phyloP scores from a whole-genome alignment of 2,113 vertebrate genomes.

The Lophotis ruficrista region DNA sequence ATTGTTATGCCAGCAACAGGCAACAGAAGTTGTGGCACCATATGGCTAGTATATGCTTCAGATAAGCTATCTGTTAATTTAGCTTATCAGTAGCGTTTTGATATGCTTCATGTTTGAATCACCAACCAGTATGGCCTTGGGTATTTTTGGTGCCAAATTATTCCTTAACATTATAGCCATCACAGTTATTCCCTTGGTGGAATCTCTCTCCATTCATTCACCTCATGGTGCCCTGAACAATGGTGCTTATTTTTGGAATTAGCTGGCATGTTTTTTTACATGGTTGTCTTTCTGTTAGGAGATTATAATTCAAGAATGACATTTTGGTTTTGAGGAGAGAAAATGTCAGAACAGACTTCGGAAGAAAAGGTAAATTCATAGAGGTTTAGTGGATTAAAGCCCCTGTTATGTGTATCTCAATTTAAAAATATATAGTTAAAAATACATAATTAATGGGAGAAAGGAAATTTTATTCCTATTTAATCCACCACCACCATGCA shows the following conservation, averaged over 20 bases:
- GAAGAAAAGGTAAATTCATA: slow-evolving; percentile 26
- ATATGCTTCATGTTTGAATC: slow-evolving; percentile 84
- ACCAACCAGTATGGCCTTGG: slow-evolving; percentile 65
- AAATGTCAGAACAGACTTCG: slow-evolving; percentile 22
- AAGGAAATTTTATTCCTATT: not conserved
- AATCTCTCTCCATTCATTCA: slow-evolving; percentile 66
- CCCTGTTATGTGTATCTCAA: not conserved
- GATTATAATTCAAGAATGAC: slow-evolving; percentile 38
- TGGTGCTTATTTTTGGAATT: slow-evolving; percentile 44
- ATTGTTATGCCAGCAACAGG: slow-evolving; percentile 96
- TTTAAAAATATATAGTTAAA: not conserved
- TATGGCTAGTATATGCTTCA: slow-evolving; percentile 94
- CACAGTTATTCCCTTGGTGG: slow-evolving; percentile 69
- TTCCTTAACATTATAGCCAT: slow-evolving; percentile 49
- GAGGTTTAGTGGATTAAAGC: slow-evolving; percentile 2
- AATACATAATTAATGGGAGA: not conserved
- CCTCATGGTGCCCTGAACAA: slow-evolving; percentile 24
- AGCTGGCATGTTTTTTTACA: not conserved
- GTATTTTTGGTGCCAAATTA: slow-evolving; percentile 67
- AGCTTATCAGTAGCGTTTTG: slow-evolving; percentile 85
- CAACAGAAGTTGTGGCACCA: slow-evolving; percentile 90
- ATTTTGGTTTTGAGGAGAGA: slow-evolving; percentile 7
- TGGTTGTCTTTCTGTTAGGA: slow-evolving; percentile 7
- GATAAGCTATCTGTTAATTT: slow-evolving; percentile 89
- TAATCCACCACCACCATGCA: not conserved